These are phyloP conservation scores for Acinonyx jubatus DNA, from an alignment of 2,113 vertebrate species.

Conservation along the genomic window DNA sequence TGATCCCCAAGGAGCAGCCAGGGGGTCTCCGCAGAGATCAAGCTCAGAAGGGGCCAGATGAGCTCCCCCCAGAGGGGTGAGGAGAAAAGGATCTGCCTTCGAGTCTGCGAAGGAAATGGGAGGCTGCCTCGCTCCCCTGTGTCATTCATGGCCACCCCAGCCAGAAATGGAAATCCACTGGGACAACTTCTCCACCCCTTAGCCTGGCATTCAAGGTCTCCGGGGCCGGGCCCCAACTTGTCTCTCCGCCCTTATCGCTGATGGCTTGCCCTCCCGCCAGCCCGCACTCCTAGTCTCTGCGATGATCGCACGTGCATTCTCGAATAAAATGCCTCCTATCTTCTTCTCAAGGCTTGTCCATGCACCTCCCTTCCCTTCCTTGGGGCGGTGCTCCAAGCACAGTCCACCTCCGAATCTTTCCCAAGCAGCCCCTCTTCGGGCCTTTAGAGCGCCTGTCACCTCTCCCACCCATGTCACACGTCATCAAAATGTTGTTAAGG, in stretches of 20 bases:
- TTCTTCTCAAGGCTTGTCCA: not conserved
- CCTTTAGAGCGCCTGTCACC: not conserved
- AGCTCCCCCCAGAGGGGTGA: not conserved
- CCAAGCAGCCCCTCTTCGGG: not conserved
- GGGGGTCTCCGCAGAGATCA: not conserved
- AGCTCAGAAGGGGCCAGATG: not conserved
- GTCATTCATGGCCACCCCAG: not conserved
- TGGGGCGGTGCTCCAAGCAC: not conserved
- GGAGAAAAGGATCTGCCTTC: not conserved
- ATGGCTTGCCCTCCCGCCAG: not conserved
- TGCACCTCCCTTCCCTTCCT: not conserved
- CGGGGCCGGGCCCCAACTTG: not conserved
- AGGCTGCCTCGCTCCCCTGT: not conserved
- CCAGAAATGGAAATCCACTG: not conserved
- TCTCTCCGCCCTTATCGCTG: not conserved
- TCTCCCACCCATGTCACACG: not conserved
- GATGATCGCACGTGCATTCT: not conserved
- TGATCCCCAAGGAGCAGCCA: not conserved
- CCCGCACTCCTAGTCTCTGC: not conserved
- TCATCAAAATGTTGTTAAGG: fast-evolving
- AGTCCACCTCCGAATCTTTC: too few relatives aligned
- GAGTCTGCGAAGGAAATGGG: not conserved
- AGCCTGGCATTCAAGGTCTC: not conserved
- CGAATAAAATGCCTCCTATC: not conserved
- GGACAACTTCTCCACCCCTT: not conserved